A percentile compares a stretch with the other conserved stretches of the same genome.
These are phyloP conservation scores for Dryocosmus kuriphilus DNA, from an alignment of 2,888 invertebrate genomes.

Conservation along the genomic window DNA sequence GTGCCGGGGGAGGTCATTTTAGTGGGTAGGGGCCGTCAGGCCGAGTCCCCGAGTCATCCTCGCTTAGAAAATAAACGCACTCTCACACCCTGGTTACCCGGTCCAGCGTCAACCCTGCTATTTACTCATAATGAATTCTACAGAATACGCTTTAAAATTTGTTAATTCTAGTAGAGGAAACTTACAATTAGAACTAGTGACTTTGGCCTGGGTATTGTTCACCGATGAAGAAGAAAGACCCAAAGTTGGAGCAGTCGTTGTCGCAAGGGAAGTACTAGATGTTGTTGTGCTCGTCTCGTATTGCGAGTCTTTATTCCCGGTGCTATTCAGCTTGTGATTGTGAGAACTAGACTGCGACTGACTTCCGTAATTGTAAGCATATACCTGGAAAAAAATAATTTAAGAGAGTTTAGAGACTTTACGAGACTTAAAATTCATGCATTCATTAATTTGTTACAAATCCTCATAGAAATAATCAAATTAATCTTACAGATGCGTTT, in stretches of 20 bases:
- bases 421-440: too few species aligned
- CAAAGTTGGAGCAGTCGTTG: conserved; percentile 70
- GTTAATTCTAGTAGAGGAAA: conserved; percentile 10
- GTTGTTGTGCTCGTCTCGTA: conserved; percentile 73
- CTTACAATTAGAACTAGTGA: conserved; percentile 73
- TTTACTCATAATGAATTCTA: too few species aligned
- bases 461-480: too few species aligned
- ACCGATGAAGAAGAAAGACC: conserved; percentile 72
- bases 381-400: conserved; percentile 62
- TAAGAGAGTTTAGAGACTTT: not conserved
- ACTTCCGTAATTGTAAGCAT: conserved; percentile 71
- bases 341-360: conserved; percentile 72
- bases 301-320: conserved; percentile 71
- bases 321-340: conserved; percentile 73
- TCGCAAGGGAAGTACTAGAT: conserved; percentile 70
- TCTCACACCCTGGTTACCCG: too few species aligned
- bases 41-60: too few species aligned
- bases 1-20: too few species aligned
- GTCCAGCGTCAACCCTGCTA: too few species aligned
- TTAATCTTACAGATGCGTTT: conserved; percentile 72
- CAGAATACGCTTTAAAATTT: conserved; percentile 17
- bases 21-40: too few species aligned
- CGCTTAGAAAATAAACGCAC: too few species aligned
- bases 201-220: conserved; percentile 74
- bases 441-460: too few species aligned